Evolutionary conservation across 2,888 invertebrate species (phyloP), one percentile per base, ranked within the genome.

Genomic region (Leptothorax acervorum): DNA sequence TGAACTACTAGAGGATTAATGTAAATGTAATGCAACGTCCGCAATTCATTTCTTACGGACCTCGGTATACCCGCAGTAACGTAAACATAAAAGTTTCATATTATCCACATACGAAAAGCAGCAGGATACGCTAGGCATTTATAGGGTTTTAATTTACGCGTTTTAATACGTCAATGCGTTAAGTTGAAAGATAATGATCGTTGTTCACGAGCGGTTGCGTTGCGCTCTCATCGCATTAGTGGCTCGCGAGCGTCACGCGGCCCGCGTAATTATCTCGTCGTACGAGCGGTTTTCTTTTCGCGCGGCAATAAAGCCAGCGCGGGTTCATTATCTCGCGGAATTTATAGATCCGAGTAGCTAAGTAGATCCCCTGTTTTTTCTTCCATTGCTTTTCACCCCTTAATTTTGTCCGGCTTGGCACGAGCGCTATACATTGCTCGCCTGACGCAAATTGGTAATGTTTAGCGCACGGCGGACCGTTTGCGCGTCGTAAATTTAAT

Each of bases 151-250:
- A 78, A 73, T 60, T 45, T 35, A 3, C 39, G 23, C 6, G n/a
- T 2, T 35, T 70, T 55, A 39, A 68, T 48, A 35, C 60, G 71
- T 79, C 48, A 71, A 28, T 57, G 79, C 23, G 48, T 81, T 51
- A 39, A 39, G 63, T 1, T 55, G 15, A 15, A 5, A 83, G 81
- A 83, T 83, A 85, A 87, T n/a, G 11, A 4, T 57, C 28, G 55
- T 76, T 62, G 74, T 73, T 84, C 70, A 82, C 81, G 63, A 68
- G 39, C 48, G 60, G 62, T 78, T 66, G 11, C 5, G 62, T 74
- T 76, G 83, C 75, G 76, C 57, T 84, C 85, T 84, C 84, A 65
- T 79, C 57, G 45, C n/a, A 48, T 65, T 76, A 53, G 45, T 66
- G 75, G 78, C 82, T 86, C 82, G 85, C 60, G 76, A 81, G 57